These are phyloP conservation scores for Aporrectodea caliginosa DNA, from an alignment of 1,140 invertebrate genomes.

Conservation along the genomic window DNA sequence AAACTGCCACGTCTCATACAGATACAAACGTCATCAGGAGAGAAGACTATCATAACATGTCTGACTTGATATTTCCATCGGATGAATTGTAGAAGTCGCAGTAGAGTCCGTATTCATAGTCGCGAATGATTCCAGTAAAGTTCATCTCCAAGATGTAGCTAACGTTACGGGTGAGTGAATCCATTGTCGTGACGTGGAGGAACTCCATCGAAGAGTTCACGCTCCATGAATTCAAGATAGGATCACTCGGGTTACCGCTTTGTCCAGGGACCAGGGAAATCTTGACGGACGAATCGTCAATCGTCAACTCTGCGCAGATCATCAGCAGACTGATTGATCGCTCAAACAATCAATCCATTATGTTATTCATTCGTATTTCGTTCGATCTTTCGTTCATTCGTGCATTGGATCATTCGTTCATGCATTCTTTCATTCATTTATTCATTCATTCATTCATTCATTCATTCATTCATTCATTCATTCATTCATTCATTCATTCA, in stretches of 20 bases:
- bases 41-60: too few species aligned
- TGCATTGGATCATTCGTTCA: too few species aligned
- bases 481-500: too few species aligned
- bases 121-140: not conserved
- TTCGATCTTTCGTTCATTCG: too few species aligned
- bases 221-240: not conserved
- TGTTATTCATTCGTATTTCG: too few species aligned
- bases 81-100: constrained; percentile 8
- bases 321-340: too few species aligned
- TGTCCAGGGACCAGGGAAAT: not conserved
- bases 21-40: too few species aligned
- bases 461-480: too few species aligned
- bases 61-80: constrained; percentile 10
- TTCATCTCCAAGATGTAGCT: constrained; percentile 8
- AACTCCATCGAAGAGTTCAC: not conserved
- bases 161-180: not conserved
- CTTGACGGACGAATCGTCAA: not conserved
- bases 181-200: not conserved
- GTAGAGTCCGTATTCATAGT: constrained; percentile 7
- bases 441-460: too few species aligned
- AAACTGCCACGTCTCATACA: too few species aligned
- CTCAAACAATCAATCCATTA: too few species aligned
- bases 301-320: not conserved
- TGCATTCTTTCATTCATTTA: too few species aligned
- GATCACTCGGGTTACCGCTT: not conserved